Base-by-base conservation (phyloP, 2,888 invertebrate species). In the Watsonalla binaria region DNA sequence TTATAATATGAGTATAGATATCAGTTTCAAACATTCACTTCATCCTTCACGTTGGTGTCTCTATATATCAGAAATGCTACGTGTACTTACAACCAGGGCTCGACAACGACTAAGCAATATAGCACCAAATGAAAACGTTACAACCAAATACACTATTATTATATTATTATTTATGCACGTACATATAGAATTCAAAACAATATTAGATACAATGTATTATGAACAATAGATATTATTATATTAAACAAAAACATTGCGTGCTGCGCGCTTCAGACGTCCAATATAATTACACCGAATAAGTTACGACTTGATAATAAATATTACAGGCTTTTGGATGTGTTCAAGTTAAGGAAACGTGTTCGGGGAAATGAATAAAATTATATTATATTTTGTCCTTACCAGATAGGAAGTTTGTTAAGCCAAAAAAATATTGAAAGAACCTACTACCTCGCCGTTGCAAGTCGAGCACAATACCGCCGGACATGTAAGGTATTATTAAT, bases 191-290 rank as follows among this genome's bases (percentile, higher is more conserved):
- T 71, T 70, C 66, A 70, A 68, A 70, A 71, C 68, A 72, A 54
- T 52, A 59, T 54, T 46, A 33, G 55, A 55, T 65, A 71, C 69
- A 70, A 72, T 74, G 73, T 76, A 65, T 62, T 57, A 56, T 65
- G 70, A 76, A 79, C 82, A 82, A 80, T 79, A 80, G 75, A 74
- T 78, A 73, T 74, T 76, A 72, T 72, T 74, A 74, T 79, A 78
- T 70, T 70, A 62, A 68, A 68, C 70, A 62, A 64, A 60, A 67
- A 59, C 46, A 57, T 59, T 42, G 52, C 57, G 48, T 11, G 42
- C 11, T 11, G 42, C 8, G 42, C 39, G 37, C 39, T 48, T 52
- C 52, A 6, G 46, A 13, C 33, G 9, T 37, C 51, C 45, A 45
- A 48, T 48, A 47, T 37, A 47, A 47, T 49, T 47, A 47, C 8